Evolutionary conservation across 2,888 invertebrate genomes (phyloP), one percentile per base, ranked within the genome.

Genomic region (Esperia sulphurella): DNA sequence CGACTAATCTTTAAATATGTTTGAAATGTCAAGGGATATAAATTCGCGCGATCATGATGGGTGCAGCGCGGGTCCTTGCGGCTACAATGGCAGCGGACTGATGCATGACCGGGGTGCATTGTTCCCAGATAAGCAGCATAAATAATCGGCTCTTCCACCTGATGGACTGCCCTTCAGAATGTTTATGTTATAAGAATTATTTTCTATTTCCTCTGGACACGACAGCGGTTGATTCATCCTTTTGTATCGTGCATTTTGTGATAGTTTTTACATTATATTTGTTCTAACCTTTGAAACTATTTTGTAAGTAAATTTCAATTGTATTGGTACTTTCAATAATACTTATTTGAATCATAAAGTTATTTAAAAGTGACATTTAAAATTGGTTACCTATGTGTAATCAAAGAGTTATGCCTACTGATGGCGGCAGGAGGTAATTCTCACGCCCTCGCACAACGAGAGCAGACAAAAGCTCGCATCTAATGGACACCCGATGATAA

Each of bases 121-220:
- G 83, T 82, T 73, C 75, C 63, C 73, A 73, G 81, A 82, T 82
- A 79, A 81, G 74, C 70, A 66, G 72, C 68, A 77, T 79, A 79
- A 78, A 80, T 81, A 80, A 78, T 77, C 75, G 75, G 65, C 65
- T 67, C 65, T 67, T 63, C 65, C 66, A 66, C 68, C 65, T 78
- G 77, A 81, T 71, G 71, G 73, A 68, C 68, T 69, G 69, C 63
- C 59, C 61, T 55, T 57, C 59, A 61, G 63, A 71, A 70, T 68
- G 68, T 65, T 70, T 68, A 61, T 61, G 60, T 64, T 69, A 61
- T 63, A 55, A 61, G 69, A 69, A 69, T 65, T 60, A 61, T 65
- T 68, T 61, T 68, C 61, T 65, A 63, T 68, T 64, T 66, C 67
- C 64, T 54, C 54, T 51, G 46, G 54, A 55, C 58, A 60, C 53